Percentiles rank a stretch among this genome's conserved stretches.
These are phyloP conservation scores for Nesogale talazaci DNA, from an alignment of 2,113 vertebrate genomes.

Conservation along the genomic window DNA sequence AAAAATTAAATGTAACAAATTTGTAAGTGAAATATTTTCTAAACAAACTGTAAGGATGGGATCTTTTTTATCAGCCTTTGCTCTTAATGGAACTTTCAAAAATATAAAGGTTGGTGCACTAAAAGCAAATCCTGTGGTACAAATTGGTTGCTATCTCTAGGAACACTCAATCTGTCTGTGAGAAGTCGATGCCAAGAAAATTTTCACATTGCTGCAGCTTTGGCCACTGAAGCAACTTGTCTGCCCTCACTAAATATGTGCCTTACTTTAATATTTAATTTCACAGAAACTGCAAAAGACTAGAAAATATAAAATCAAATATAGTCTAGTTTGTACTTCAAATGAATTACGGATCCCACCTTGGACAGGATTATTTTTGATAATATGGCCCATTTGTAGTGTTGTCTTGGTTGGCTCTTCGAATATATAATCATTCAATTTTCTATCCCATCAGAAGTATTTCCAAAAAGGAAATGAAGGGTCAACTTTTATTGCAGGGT, in stretches of 20 bases:
- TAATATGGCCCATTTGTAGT: conserved; percentile 23
- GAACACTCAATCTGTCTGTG: conserved; percentile 43
- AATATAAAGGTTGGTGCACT: conserved; percentile 48
- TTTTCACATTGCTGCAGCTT: conserved; percentile 19
- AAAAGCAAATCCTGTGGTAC: conserved; percentile 19
- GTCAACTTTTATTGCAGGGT: conserved; percentile 14
- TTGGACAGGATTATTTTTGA: neutral
- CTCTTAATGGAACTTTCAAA: conserved; percentile 12
- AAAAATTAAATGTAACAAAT: conserved; percentile 36
- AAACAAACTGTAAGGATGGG: neutral
- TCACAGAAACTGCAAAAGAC: neutral
- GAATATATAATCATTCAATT: conserved; percentile 42
- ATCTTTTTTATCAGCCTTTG: conserved; percentile 14
- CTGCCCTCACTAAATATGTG: neutral
- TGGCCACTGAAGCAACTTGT: conserved; percentile 27
- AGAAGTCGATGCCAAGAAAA: conserved; percentile 38
- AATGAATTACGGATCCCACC: conserved; percentile 13
- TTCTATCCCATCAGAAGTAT: conserved; percentile 37
- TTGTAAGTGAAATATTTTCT: neutral
- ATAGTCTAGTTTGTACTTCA: conserved; percentile 5
- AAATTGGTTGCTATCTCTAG: conserved; percentile 19
- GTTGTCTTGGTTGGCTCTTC: conserved; percentile 5
- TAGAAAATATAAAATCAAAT: conserved; percentile 24
- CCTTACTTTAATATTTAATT: conserved; percentile 60
- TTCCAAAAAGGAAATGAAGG: conserved; percentile 49